Conservation (phyloP, 2,113 vertebrate species). For the Anolis sagrei region DNA sequence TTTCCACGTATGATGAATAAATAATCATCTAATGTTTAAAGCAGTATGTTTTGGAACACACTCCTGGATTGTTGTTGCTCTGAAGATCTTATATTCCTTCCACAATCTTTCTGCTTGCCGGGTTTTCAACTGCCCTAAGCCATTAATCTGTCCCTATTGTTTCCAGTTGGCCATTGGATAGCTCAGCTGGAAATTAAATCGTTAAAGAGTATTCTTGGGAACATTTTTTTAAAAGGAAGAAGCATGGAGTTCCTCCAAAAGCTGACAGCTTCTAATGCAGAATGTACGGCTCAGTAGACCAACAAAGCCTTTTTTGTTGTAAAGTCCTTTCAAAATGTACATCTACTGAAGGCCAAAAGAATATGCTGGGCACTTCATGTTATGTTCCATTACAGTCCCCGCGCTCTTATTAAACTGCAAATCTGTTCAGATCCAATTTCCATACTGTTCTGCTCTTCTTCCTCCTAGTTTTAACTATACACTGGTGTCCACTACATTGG, state of each 20-base stretch:
- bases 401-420: constrained; percentile 17
- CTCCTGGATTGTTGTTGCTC: constrained; percentile 46
- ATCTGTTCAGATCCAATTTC: constrained; percentile 37
- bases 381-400: constrained; percentile 22
- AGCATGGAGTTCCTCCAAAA: constrained; percentile 41
- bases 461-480: constrained; percentile 50
- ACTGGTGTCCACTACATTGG: constrained; percentile 49
- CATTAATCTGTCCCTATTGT: constrained; percentile 20
- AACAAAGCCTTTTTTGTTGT: constrained; percentile 13
- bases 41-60: neutral
- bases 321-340: constrained; percentile 44
- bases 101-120: constrained; percentile 51
- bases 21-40: neutral
- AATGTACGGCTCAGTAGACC: constrained; percentile 13
- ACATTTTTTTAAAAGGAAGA: neutral
- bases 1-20: neutral
- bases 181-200: constrained; percentile 31
- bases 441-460: constrained; percentile 38
- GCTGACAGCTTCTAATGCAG: constrained; percentile 38
- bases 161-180: constrained; percentile 19
- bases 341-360: constrained; percentile 29
- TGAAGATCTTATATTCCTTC: constrained; percentile 45
- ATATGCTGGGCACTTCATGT: constrained; percentile 13
- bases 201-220: constrained; percentile 48
- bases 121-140: constrained; percentile 21